Base-by-base conservation (phyloP, 2,888 invertebrate species). In the Lasioglossum oenotherae region DNA sequence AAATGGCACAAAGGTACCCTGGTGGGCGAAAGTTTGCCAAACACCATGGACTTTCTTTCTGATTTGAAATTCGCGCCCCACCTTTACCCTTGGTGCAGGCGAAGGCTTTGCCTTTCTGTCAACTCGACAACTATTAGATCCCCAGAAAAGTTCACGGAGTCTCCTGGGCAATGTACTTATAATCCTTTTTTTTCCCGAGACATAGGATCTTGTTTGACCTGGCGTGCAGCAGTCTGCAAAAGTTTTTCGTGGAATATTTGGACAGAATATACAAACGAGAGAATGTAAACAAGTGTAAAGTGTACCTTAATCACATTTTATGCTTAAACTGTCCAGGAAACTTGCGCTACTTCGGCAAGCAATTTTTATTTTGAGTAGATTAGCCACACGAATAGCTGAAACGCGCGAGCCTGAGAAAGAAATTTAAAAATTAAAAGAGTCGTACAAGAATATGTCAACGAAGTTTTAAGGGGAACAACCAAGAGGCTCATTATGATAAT, bases 41-140 rank as follows among this genome's bases (percentile, higher is more conserved):
- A 57, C n/a, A 57, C 57, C 57, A 57, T 57, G 12, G 57, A 57
- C 57, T 57, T 57, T 57, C 57, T n/a, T 57, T 57, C n/a, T n/a
- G 57, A 57, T 57, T 57, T 57, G 57, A 57, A 57, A 57, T 57
- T 57, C 57, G n/a, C 57, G 57, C 57, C 57, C n/a, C n/a, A n/a
- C n/a, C 57, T 57, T n/a, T n/a, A 57, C 57, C n/a, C 57, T n/a
- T n/a, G 57, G n/a, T n/a, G n/a, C 57, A 10, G 57, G 12, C n/a
- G 57, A n/a, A 57, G 57, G 57, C 57, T n/a, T 57, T n/a, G n/a
- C n/a, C n/a, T 57, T 53, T 57, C 57, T n/a, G 57, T 57, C 57
- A 57, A 57, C 57, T 57, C 57, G n/a, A n/a, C 57, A 57, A 57
- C 57, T 57, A 57, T n/a, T 57, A 57, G n/a, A n/a, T 57, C n/a